Evolutionary conservation across 2,113 vertebrate species (phyloP), one percentile per base, ranked within the genome.

Genomic region (Myotis davidii): DNA sequence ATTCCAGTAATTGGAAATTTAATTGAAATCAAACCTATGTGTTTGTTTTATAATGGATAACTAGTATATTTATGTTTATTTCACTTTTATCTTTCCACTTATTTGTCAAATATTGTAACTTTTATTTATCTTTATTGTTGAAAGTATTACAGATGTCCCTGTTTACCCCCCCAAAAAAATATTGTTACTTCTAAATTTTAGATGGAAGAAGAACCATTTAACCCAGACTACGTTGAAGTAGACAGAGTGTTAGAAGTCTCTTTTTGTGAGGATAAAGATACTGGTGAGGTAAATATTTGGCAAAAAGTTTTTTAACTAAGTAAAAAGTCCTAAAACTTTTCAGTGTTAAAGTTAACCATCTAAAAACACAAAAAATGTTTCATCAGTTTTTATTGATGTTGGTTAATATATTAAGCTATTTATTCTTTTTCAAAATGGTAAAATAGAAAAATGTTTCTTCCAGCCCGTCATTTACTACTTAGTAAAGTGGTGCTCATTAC

Each of bases 191-290:
- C 97, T 97, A 72, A 59, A 90, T 97, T 98, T 91, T 97, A 99
- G 99, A 99, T 99, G 98, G 99, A 99, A 95, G 99, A 99, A 98
- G 99, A 99, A 54, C 99, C 98, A 94, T 99, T 99, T 98, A 99
- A 99, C 98, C 99, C 99, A 54, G 99, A 99, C 98, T 99, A 99
- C 64, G 99, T 99, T 95, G 99, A 99, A 98, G 99, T 99, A 97
- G 99, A 99, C 97, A 97, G 99, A 97, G 99, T 99, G 27, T 98
- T 99, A 94, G 99, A 99, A 98, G 99, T 99, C 82, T 99, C 99
- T 18, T 99, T 99, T 98, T 99, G 99, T 98, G 99, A 99, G 98
- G 99, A 99, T 98, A 99, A 99, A 96, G 99, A 99, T 98, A 99
- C 99, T 86, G 99, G 99, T 91, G 99, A 99, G 99, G 99, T 99